Base-by-base conservation (phyloP, 1,140 invertebrate species). In the Leptinotarsa defecta region DNA sequence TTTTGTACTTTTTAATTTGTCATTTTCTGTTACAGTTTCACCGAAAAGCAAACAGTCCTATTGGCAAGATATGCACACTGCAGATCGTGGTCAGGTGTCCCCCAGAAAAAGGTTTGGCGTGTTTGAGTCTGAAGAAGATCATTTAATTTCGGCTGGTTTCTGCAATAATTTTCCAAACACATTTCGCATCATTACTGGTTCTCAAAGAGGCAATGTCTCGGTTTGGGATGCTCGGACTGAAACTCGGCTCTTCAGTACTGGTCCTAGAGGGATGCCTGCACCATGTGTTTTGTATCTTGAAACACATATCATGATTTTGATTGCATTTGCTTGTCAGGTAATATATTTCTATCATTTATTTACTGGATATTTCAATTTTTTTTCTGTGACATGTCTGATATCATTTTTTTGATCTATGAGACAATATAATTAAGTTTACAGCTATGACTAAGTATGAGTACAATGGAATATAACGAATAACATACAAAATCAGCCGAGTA, bases 1-100 rank as follows among this genome's bases (percentile, higher is more conserved):
- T 22, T 62, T 11, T 62, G n/a, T 62, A 43, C 22, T 67, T 27
- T 6, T 13, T 20, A 43, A 43, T 69, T 22, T 62, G 17, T 34
- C 19, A 64, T 73, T 27, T 73, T 65, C 27, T 24, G 22, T 73
- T 57, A 4, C 63, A 49, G 77, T 73, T 52, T 76, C 77, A 8
- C 77, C 77, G 3, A 77, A 77, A 77, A 73, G 34, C n/a, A 74
- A 72, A 61, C 77, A 79, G 64, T 27, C n/a, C 13, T 34, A 74
- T 48, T 79, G 77, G 77, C 61, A 71, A 63, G 76, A 79, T 27
- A 48, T 77, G 17, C 72, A 74, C 64, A 73, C 74, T 8, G 69
- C 77, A 17, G 77, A 78, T 61, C 19, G 68, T 13, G 69, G 74
- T 20, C 62, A 70, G 67, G 49, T 62, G 13, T 69, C 69, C 5